A percentile compares a stretch with the other conserved stretches of the same genome.
Evolutionary conservation across 2,797 vertebrate genomes (phyloP).

Genomic region (Lagorchestes hirsutus): DNA sequence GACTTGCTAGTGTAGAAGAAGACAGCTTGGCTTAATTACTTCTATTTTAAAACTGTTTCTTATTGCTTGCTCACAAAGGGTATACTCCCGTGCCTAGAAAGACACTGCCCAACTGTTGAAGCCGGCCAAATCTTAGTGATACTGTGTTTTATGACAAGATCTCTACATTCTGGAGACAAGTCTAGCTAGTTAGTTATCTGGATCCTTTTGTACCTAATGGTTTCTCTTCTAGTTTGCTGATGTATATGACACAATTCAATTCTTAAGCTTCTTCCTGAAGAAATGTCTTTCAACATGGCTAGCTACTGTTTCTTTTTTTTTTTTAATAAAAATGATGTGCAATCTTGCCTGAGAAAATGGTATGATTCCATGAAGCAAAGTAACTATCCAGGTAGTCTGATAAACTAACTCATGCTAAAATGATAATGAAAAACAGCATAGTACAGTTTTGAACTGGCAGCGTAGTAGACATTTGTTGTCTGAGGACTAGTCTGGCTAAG

Average conservation of each 20-base stretch:
- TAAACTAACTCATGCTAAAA: not conserved
- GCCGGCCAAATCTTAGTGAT: not conserved
- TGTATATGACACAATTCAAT: not conserved
- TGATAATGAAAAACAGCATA: not conserved
- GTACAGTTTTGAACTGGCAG: not conserved
- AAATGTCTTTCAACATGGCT: not conserved
- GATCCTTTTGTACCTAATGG: not conserved
- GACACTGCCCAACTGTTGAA: not conserved
- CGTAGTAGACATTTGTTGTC: not conserved
- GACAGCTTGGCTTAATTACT: not conserved
- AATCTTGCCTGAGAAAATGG: not conserved
- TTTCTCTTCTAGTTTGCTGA: not conserved
- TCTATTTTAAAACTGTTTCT: not conserved
- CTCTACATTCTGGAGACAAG: not conserved
- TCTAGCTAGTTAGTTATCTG: not conserved
- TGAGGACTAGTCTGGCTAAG: not conserved
- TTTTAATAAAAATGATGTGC: not conserved
- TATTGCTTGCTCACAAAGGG: not conserved
- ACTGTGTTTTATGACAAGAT: not conserved
- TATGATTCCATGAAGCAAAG: not conserved
- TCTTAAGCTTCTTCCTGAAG: not conserved
- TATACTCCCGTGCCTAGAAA: not conserved
- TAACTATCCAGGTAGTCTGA: not conserved
- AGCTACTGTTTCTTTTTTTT: not conserved
- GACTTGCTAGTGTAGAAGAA: not conserved